Base-by-base conservation (phyloP, 1,140 invertebrate species). In the Atta cephalotes region DNA sequence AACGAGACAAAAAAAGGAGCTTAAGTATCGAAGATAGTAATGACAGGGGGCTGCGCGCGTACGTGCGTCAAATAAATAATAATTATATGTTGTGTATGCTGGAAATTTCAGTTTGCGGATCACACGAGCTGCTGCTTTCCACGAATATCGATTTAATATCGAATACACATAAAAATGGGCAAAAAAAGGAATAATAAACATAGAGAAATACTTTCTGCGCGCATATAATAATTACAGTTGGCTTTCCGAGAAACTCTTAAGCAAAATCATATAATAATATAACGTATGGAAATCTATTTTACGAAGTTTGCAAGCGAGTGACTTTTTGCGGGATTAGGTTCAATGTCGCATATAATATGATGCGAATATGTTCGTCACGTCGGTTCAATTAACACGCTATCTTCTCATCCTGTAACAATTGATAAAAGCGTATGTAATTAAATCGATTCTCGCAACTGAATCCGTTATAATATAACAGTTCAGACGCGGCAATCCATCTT, bases 401-500 rank as follows among this genome's bases (percentile, higher is more conserved):
- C 1, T 16, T 9, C 25, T 35, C 25, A 49, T 65, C 60, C 28
- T 31, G 49, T 18, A 63, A 56, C 63, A 45, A 71, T 56, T 71
- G 76, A 89, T 25, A 63, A 78, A 87, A 71, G 65, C 53, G n/a
- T 70, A 87, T 85, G 58, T 90, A 90, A 90, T 90, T 90, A 85
- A 76, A 90, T 90, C 76, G 68, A 90, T 87, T 63, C 68, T n/a
- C 79, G 78, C 65, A 74, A 31, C 21, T 21, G 66, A 84, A 90
- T 87, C 60, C 65, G 62, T 84, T 72, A 81, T 85, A 76, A 78
- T 76, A 62, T 49, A 84, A 51, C 58, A 25, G 72, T 35, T 31
- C 81, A 89, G 31, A 53, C 63, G 35, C n/a, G 45, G 35, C 78
- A 21, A 90, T 90, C 74, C 72, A 87, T 89, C 89, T 84, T 51